Evolutionary conservation across 1,140 invertebrate species (phyloP), one percentile per base, ranked within the genome.

Genomic region (Lysiphlebus fabarum): DNA sequence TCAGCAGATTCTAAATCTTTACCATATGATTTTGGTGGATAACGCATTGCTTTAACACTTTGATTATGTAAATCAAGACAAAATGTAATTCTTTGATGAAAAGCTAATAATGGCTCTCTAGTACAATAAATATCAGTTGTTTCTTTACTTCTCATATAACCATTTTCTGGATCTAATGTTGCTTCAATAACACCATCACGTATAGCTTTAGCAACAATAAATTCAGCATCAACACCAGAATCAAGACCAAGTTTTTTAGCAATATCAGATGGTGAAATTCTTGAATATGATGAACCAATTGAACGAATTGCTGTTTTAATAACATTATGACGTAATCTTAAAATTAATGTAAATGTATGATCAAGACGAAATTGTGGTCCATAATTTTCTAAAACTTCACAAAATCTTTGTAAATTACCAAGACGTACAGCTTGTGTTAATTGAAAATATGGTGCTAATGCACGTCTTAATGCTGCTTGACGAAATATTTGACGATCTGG

Each of bases 141-240:
- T 76, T 98, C 96, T 73, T 96, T 98, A 67, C 95, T 98, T 62
- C 96, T 89, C 87, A 99, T 96, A 70, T 93, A 98, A 12, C 95
- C 93, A 63, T 91, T 89, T 74, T 96, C 93, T 60, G 96, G 92
- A 81, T 98, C 93, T 62, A 99, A 85, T 1, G 88, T 95, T 1
- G 97, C 98, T 78, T 99, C 96, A 75, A 99, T 99, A 1, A 99
- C 96, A 50, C 96, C 95, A 83, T 99, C 98, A 51, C 95, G 83
- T 57, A 99, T 99, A n/a, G 97, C 96, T 82, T 99, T 99, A 0
- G 96, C 95, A 0, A 99, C 96, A 73, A 99, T 98, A 73, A 97
- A 99, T 76, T 99, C 97, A 0, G 96, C 96, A 85, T 99, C 97
- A 72, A 97, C 94, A 4, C 93, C 89, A 8, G 92, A 96, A 72